phyloP scores from a whole-genome alignment of 2,797 vertebrate species.

The Falco rusticolus region DNA sequence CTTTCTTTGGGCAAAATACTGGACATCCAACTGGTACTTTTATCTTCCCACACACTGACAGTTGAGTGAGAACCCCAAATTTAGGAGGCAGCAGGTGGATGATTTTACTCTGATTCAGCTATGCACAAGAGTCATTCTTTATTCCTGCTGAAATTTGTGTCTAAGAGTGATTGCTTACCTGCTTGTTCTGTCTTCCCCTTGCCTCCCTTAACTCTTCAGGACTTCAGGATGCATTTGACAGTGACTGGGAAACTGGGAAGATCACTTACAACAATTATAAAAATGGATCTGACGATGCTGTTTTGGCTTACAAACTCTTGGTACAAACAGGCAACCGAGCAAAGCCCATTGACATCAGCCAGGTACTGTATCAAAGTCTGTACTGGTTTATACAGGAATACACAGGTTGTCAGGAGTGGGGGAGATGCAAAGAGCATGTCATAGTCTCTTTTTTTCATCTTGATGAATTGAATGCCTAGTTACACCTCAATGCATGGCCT shows the following conservation, averaged over 20 bases:
- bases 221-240: conserved; percentile 94
- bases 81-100: not conserved
- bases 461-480: not conserved
- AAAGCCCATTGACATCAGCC: conserved; percentile 91
- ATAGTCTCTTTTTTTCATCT: not conserved
- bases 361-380: conserved; percentile 75
- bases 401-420: not conserved
- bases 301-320: conserved; percentile 95
- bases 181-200: not conserved
- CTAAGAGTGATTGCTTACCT: not conserved
- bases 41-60: not conserved
- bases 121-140: not conserved
- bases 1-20: not conserved
- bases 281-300: conserved; percentile 92
- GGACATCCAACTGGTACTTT: not conserved
- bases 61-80: not conserved
- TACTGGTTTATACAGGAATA: not conserved
- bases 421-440: not conserved
- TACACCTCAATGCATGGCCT: not conserved
- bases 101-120: not conserved
- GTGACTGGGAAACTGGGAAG: conserved; percentile 90
- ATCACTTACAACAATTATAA: conserved; percentile 90
- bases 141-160: not conserved
- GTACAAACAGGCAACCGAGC: conserved; percentile 93
- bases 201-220: conserved; percentile 75